Evolutionary conservation across 2,888 invertebrate genomes (phyloP).

Genomic region (Xylota segnis): DNA sequence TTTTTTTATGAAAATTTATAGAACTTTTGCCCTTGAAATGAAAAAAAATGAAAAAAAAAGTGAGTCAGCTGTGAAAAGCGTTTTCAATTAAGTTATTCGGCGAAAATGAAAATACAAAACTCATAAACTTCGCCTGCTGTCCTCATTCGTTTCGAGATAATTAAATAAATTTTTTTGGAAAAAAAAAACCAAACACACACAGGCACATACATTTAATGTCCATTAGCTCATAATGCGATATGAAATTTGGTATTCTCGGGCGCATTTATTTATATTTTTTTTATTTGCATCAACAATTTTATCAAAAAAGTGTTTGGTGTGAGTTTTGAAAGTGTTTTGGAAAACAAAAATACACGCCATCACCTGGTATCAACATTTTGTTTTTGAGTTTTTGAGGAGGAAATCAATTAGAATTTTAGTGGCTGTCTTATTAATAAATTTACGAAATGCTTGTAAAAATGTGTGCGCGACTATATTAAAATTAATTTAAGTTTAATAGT

Average conservation of each 20-base stretch:
- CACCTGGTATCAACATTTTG: conserved; percentile 8
- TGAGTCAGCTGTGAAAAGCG: conserved; percentile 6
- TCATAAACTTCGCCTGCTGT: conserved; percentile 10
- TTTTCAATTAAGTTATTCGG: conserved; percentile 1
- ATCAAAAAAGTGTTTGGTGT: neutral
- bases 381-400: neutral
- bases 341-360: neutral
- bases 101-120: neutral
- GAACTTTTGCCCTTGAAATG: neutral
- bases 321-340: neutral
- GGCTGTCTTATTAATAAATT: conserved; percentile 13
- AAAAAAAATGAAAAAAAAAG: too few species aligned
- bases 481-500: neutral
- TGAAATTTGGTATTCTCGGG: neutral
- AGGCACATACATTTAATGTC: neutral
- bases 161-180: conserved; percentile 4
- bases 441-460: neutral
- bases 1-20: neutral
- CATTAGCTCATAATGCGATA: conserved; percentile 4
- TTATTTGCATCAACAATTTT: neutral
- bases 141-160: conserved; percentile 1
- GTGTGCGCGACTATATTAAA: neutral
- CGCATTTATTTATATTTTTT: conserved; percentile 5
- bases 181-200: neutral
- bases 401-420: neutral